Conservation (phyloP, 2,797 vertebrate genomes). For the Chelon auratus region DNA sequence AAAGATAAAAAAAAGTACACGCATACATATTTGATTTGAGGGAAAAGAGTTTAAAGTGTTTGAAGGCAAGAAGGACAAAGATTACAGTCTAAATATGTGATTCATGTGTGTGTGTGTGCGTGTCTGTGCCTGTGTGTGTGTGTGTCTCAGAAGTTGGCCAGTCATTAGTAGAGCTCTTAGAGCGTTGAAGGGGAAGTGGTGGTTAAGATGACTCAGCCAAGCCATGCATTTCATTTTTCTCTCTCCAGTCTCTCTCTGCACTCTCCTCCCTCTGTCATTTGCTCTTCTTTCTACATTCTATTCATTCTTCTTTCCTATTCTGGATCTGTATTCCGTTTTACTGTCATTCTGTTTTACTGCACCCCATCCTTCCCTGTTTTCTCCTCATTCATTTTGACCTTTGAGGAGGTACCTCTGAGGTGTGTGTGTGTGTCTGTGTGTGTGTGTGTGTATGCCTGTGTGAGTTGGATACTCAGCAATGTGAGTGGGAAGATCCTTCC, state of each 20-base stretch:
- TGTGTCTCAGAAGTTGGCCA: constrained; percentile 83
- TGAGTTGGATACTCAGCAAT: constrained; percentile 65
- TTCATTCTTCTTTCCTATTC: constrained; percentile 60
- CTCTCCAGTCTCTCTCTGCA: constrained; percentile 41
- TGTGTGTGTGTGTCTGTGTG: constrained; percentile 35
- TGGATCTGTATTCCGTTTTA: constrained; percentile 48
- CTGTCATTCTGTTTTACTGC: constrained; percentile 35
- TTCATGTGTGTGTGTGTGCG: constrained; percentile 21
- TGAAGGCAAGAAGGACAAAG: constrained; percentile 27
- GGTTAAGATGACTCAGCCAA: constrained; percentile 84
- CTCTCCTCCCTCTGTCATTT: constrained; percentile 54
- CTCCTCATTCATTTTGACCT: constrained; percentile 68
- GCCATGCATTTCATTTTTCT: constrained; percentile 61
- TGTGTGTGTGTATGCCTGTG: constrained; percentile 41
- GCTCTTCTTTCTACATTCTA: constrained; percentile 55
- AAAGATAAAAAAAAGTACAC: background rate
- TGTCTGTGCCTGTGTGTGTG: constrained; percentile 19
- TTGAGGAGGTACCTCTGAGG: constrained; percentile 37
- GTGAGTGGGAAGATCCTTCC: constrained; percentile 73
- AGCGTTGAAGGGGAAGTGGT: constrained; percentile 87
- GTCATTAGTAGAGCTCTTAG: constrained; percentile 84
- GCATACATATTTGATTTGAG: background rate
- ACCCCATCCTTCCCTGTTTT: background rate
- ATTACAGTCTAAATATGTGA: constrained; percentile 15
- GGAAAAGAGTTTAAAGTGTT: constrained; percentile 17